Evolutionary conservation across 30 jellyfish, hydroid and myxozoan species (phyloP), one percentile per base, ranked within the genome.

Genomic region (Euphysa ruthae): DNA sequence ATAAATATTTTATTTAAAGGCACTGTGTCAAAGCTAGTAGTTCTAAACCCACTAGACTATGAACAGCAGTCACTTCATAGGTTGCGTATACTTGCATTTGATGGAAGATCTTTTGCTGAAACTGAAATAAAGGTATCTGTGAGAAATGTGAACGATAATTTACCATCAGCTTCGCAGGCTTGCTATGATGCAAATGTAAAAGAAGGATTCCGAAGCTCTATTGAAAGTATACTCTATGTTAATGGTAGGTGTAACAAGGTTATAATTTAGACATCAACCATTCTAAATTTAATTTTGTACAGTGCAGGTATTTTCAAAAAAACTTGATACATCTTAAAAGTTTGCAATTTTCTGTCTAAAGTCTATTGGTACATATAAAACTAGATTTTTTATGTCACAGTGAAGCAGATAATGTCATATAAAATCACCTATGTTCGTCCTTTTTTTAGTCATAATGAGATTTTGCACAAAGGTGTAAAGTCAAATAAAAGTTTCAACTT

Each of bases 151-250:
- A 90, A 82, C 66, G 98, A 90, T 58, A 90, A 90, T 49, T 43
- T 68, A n/a, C 92, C 86, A 27, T 73, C 78, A 32, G 92, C 93
- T 1, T 90, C 98, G 14, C 98, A 90, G 56, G 61, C 94, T 35
- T 90, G 94, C 56, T 90, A 71, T 49, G 92, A 81, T 26, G 86
- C 94, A 14, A 76, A 76, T 44, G 78, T 71, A 16, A 33, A 49
- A 35, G 97, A 88, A 55, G 81, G 81, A 29, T 63, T 43, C 21
- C 66, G 21, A 10, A 14, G 51, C 16, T 19, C 15, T 18, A 66
- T 10, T 4, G 44, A 27, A 20, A 6, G 44, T 20, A 22, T 61
- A 4, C 8, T 61, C 18, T 28, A 43, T 26, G 46, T 66, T 66
- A 62, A 66, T 14, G 79, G 79, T 66, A 66, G 5, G 20, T 66